Conservation (phyloP, 37 sponge, comb jelly and placozoan species). For the Theonella swinhoei region DNA sequence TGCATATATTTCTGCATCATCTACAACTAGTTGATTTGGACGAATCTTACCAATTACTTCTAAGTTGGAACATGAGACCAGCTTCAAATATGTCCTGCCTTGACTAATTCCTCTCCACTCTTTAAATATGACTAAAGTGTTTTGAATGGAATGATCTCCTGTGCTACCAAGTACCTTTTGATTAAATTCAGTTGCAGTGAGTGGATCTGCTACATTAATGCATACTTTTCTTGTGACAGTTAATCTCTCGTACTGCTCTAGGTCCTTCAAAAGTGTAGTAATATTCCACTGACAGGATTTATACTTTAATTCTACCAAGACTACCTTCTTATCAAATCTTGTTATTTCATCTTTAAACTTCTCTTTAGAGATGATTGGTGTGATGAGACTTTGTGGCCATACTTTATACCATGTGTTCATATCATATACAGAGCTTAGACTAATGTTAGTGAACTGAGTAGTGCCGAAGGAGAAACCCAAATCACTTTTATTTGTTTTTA, state of each 20-base stretch:
- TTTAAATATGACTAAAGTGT: not conserved
- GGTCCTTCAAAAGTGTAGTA: not conserved
- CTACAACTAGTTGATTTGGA: not conserved
- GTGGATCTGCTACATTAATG: not conserved
- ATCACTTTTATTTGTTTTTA: too few relatives aligned
- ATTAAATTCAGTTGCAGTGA: not conserved
- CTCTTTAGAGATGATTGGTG: not conserved
- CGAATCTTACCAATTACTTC: not conserved
- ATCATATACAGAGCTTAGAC: not conserved
- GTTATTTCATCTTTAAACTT: not conserved
- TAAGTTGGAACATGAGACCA: not conserved
- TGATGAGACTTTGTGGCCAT: not conserved
- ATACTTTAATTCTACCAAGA: too few relatives aligned
- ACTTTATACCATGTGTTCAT: not conserved
- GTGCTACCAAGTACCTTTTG: not conserved
- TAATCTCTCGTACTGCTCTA: not conserved
- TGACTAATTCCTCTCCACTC: conserved; percentile 3
- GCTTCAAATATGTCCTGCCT: not conserved
- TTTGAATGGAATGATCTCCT: not conserved
- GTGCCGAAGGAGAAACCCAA: not conserved
- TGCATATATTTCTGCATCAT: not conserved
- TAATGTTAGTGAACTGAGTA: not conserved
- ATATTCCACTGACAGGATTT: too few relatives aligned
- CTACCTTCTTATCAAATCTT: not conserved
- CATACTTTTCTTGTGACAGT: not conserved